These are phyloP conservation scores for Macrobrachium rosenbergii DNA, from an alignment of 1,140 invertebrate genomes.

Conservation along the genomic window DNA sequence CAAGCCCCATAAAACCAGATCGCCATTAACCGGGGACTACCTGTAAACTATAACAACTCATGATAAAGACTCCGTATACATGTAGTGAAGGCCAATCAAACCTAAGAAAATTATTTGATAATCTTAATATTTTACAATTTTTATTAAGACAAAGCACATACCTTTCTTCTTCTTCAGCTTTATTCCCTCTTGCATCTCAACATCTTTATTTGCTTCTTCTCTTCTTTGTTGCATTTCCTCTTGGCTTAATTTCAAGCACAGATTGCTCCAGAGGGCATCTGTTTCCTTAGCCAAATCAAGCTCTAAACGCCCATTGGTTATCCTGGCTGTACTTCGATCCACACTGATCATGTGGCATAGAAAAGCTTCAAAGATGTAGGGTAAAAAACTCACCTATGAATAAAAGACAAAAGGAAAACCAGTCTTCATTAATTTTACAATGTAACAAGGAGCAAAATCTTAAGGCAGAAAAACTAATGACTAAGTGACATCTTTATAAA, in stretches of 20 bases:
- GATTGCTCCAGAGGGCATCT: constrained; percentile 19
- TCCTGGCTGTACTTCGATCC: constrained; percentile 38
- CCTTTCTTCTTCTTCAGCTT: constrained; percentile 28
- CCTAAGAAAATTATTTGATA: not conserved
- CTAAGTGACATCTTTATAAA: no score
- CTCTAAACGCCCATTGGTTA: constrained; percentile 26
- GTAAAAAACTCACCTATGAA: constrained; percentile 45
- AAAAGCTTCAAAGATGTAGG: constrained; percentile 47
- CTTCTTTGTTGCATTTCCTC: constrained; percentile 41
- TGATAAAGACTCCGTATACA: no score
- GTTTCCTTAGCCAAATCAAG: constrained; percentile 19
- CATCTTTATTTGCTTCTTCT: constrained; percentile 28
- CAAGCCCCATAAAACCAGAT: no score
- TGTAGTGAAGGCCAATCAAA: not conserved
- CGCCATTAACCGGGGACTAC: no score
- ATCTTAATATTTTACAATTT: not conserved
- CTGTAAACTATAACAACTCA: no score
- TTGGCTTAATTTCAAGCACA: constrained; percentile 36
- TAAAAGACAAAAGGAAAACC: not conserved
- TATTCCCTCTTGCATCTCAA: constrained; percentile 25
- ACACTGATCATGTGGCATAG: constrained; percentile 41
- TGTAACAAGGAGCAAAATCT: not conserved
- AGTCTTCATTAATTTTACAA: not conserved
- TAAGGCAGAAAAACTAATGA: not conserved
- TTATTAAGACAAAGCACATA: not conserved